Base-by-base conservation (phyloP, 2,797 vertebrate species). In the Hybognathus amarus region DNA sequence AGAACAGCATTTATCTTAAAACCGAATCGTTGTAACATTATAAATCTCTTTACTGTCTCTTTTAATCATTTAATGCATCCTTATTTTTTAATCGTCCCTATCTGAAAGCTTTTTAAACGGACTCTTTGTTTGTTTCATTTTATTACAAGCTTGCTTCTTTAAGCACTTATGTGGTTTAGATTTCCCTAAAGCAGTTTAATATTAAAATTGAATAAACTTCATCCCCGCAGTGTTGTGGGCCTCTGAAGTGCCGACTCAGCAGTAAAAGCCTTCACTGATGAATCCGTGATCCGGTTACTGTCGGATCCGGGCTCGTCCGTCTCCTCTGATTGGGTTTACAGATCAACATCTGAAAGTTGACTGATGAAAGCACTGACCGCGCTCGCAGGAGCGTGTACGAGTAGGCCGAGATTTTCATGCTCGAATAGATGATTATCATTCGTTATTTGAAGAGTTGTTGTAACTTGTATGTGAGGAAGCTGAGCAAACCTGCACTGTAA, bases 291-390 rank as follows among this genome's bases (percentile, higher is more conserved):
- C 15, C 45, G 2, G 10, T 11, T 42, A 3, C 12, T 4, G 42
- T 27, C 15, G 33, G 40, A 30, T 22, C 70, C 5, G 20, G 20
- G 63, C 59, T 66, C 27, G 12, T 15, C 20, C 20, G 22, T 13
- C 73, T 59, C 67, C 73, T 59, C 67, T 64, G 17, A 70, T 76
- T 33, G 22, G 30, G 81, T 77, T 77, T 69, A 75, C 38, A 45
- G 77, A 54, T 74, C 66, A 85, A 85, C 80, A 83, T 73, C 54
- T 61, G 77, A 84, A 83, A 79, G 81, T n/a, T n/a, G n/a, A n/a
- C n/a, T n/a, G n/a, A n/a, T n/a, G n/a, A n/a, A n/a, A 2, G 11
- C 24, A n/a, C 11, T 18, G 68, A 76, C 27, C 36, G 70, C 47
- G 50, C 40, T 40, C 2, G 30, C 9, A 40, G 27, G 47, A 40